phyloP scores from a whole-genome alignment of 2,797 vertebrate species.

The Zalophus californianus region DNA sequence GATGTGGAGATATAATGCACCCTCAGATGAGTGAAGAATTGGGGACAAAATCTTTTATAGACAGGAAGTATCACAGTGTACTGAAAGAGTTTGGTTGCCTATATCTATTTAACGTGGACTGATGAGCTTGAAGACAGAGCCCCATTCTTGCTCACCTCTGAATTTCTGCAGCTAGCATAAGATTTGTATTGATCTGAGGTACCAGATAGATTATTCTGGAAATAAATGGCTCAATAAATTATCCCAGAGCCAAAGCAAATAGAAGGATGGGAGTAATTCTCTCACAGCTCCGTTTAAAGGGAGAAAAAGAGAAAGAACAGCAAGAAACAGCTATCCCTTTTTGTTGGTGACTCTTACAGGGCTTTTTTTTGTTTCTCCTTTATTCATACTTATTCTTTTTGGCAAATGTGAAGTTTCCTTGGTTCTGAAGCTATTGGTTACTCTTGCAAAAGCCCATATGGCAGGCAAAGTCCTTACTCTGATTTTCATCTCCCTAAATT shows the following conservation, averaged over 20 bases:
- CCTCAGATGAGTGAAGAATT: neutral
- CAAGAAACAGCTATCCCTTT: neutral
- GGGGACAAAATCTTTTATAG: neutral
- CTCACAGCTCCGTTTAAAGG: neutral
- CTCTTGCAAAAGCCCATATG: constrained; percentile 19
- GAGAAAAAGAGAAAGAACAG: neutral
- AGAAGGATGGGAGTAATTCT: neutral
- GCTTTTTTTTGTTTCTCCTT: neutral
- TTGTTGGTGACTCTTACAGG: neutral
- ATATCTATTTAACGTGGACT: neutral
- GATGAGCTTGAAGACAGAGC: neutral
- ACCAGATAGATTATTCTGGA: neutral
- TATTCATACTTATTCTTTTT: constrained; percentile 6
- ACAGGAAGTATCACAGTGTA: neutral
- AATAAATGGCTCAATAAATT: neutral
- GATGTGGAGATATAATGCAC: neutral
- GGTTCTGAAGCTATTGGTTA: neutral
- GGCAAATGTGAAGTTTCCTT: constrained; percentile 9
- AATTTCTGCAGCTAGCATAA: neutral
- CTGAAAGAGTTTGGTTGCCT: neutral
- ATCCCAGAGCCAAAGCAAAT: neutral
- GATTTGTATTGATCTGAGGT: neutral
- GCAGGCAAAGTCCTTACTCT: constrained; percentile 26
- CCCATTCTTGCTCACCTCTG: neutral
- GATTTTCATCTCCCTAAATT: constrained; percentile 42